phyloP scores from a whole-genome alignment of 1,140 invertebrate species.

The Cydia fagiglandana region DNA sequence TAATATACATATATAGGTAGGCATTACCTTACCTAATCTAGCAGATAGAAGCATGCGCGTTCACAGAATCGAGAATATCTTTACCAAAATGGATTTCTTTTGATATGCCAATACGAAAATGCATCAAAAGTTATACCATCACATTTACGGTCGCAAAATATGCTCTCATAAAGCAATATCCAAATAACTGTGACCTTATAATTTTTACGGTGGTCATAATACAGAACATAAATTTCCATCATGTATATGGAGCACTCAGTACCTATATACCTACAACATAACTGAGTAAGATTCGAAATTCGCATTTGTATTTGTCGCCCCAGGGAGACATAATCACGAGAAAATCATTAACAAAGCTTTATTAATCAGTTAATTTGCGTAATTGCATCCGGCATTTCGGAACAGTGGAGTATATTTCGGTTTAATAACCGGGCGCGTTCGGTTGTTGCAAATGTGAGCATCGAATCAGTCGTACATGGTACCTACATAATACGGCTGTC shows the following conservation, averaged over 20 bases:
- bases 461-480: not conserved
- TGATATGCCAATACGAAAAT: constrained; percentile 28
- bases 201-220: constrained; percentile 20
- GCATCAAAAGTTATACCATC: constrained; percentile 14
- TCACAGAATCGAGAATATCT: not conserved
- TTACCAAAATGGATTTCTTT: not conserved
- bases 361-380: constrained; percentile 45
- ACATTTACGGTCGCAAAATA: constrained; percentile 17
- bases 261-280: no score
- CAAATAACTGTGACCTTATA: constrained; percentile 31
- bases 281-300: constrained; percentile 9
- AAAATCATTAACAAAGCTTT: constrained; percentile 30
- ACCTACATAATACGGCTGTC: not conserved
- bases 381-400: constrained; percentile 41
- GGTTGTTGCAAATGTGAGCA: constrained; percentile 40
- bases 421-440: constrained; percentile 44
- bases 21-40: not conserved
- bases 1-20: not conserved
- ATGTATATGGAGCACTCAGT: constrained; percentile 15
- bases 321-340: constrained; percentile 7
- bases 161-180: constrained; percentile 22
- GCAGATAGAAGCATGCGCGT: not conserved
- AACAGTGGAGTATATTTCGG: constrained; percentile 35
- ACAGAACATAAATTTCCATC: constrained; percentile 16
- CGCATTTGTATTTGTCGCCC: not conserved